A percentile compares a stretch with the other conserved stretches of the same genome.
These are phyloP conservation scores for Noctua pronuba DNA, from an alignment of 2,888 invertebrate species.

Conservation along the genomic window DNA sequence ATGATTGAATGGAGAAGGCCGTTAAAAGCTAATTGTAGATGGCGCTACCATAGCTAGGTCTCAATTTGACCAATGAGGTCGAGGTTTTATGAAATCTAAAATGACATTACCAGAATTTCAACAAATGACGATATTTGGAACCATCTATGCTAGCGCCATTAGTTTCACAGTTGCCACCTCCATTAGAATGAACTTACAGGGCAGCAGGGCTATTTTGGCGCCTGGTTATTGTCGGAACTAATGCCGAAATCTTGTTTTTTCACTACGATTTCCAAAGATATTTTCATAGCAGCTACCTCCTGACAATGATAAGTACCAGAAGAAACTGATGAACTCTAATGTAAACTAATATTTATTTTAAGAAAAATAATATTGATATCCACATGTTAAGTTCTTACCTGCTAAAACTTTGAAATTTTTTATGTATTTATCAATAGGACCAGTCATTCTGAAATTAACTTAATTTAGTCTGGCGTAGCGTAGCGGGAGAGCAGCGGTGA, in stretches of 20 bases:
- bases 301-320: not conserved
- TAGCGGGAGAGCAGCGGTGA: too few relatives aligned
- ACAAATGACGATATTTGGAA: too few relatives aligned
- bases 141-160: too few relatives aligned
- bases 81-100: too few relatives aligned
- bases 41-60: too few relatives aligned
- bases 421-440: not conserved
- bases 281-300: not conserved
- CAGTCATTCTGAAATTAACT: not conserved
- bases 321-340: not conserved
- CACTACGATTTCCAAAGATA: not conserved
- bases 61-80: too few relatives aligned
- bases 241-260: not conserved
- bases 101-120: too few relatives aligned
- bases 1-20: conserved; percentile 4
- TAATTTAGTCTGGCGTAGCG: not conserved
- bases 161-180: too few relatives aligned
- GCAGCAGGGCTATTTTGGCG: not conserved
- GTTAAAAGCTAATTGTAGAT: too few relatives aligned
- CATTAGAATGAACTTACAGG: not conserved
- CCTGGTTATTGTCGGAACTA: not conserved
- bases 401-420: not conserved
- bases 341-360: not conserved
- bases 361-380: not conserved
- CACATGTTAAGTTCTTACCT: not conserved